Evolutionary conservation across 92 coral and sea anemone species (phyloP).

Genomic region (Porites cylindrica): DNA sequence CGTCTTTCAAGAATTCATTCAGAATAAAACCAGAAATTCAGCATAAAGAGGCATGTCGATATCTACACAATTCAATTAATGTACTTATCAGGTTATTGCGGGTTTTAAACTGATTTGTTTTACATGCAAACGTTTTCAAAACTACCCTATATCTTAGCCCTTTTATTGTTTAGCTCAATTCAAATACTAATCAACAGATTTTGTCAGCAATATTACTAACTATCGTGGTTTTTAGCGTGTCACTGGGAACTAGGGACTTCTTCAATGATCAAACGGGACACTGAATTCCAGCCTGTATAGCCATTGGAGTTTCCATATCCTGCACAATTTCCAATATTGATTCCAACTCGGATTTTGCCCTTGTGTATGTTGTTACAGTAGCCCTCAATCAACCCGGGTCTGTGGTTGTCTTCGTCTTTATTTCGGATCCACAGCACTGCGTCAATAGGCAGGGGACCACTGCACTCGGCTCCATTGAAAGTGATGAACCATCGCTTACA

Average conservation of each 20-base stretch:
- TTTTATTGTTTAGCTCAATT: no score
- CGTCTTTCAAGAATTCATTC: no score
- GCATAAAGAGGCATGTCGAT: no score
- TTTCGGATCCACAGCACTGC: not conserved
- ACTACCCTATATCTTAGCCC: no score
- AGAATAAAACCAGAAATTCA: no score
- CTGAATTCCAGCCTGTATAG: slow-evolving; percentile 49
- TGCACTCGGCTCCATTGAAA: slow-evolving; percentile 59
- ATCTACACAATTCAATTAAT: no score
- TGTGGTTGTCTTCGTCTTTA: not conserved
- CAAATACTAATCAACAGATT: no score
- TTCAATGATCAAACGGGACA: slow-evolving; percentile 58
- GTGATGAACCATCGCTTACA: slow-evolving; percentile 65
- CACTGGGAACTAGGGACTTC: slow-evolving; percentile 35
- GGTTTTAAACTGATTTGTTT: no score
- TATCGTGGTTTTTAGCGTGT: not conserved
- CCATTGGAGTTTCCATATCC: slow-evolving; percentile 18
- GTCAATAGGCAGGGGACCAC: slow-evolving; percentile 40
- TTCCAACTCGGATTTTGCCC: slow-evolving; percentile 53
- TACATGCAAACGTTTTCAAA: no score
- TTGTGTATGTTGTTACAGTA: slow-evolving; percentile 43
- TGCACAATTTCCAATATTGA: slow-evolving; percentile 52
- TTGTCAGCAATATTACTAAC: no score
- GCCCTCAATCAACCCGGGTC: slow-evolving; percentile 46
- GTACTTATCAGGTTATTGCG: no score